phyloP scores from a whole-genome alignment of 2,888 invertebrate genomes.

The Malacosoma neustria region DNA sequence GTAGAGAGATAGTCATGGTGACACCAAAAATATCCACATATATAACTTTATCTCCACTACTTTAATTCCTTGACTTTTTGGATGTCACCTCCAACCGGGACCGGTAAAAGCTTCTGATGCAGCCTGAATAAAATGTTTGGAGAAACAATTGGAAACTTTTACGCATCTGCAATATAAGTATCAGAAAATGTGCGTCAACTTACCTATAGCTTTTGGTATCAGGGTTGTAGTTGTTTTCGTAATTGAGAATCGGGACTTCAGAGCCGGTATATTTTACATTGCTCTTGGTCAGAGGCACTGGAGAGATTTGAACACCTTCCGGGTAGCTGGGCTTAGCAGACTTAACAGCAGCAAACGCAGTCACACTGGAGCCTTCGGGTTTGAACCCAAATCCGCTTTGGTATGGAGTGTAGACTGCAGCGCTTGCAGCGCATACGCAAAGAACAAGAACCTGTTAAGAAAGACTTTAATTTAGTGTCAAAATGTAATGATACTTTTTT shows the following conservation, averaged over 20 bases:
- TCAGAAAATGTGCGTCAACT: no score
- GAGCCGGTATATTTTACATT: slow-evolving; percentile 21
- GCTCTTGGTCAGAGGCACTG: slow-evolving; percentile 19
- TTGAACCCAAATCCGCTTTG: slow-evolving; percentile 1
- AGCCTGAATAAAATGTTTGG: no score
- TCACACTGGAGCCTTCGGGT: slow-evolving; percentile 1
- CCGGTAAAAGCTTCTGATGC: no score
- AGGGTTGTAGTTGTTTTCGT: neutral
- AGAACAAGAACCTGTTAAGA: slow-evolving; percentile 27
- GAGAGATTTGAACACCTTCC: slow-evolving; percentile 8
- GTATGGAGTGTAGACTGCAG: slow-evolving; percentile 16
- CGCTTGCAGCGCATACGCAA: slow-evolving; percentile 32
- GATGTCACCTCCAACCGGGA: no score
- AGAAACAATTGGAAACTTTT: no score
- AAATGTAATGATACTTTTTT: no score
- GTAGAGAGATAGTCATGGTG: no score
- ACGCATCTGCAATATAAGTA: no score
- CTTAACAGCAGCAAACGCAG: slow-evolving; percentile 3
- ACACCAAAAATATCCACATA: neutral
- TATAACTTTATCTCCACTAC: no score
- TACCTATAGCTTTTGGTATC: neutral
- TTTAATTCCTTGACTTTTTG: no score
- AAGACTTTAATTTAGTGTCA: no score
- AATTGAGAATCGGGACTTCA: slow-evolving; percentile 11
- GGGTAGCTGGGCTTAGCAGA: slow-evolving; percentile 6